Base-by-base conservation (phyloP, 2,113 vertebrate genomes). In the Micronycteris hirsuta region DNA sequence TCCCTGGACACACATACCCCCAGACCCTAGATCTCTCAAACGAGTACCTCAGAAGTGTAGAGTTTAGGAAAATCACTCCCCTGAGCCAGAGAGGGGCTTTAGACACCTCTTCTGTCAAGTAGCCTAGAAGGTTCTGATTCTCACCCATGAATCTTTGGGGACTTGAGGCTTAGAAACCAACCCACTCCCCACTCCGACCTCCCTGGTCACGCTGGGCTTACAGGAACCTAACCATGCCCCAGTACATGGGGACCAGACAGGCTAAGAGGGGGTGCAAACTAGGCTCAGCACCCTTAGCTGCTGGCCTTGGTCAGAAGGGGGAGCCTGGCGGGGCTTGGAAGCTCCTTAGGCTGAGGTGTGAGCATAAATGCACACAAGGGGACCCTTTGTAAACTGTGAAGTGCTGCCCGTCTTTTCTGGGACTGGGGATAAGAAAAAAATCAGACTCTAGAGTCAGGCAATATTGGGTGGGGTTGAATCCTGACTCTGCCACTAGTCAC, bases 1-100 rank as follows among this genome's bases (percentile, higher is more conserved):
- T 14, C 41, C 6, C 33, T 9, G 4, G 17, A 33, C 43, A 76
- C 28, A 47, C 0, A 12, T n/a, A 13, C 13, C 16, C 56, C 31
- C 26, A 74, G 73, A 45, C 43, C 56, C 33, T 33, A 4, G 58
- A 52, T 38, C 15, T 41, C 74, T 67, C 74, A 68, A 82, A 38
- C 10, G 43, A 71, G 56, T 10, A 17, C 19, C 0, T 0, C 4
- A 68, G 10, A 2, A 36, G 38, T 16, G 0, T 17, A 16, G 33
- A 49, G 33, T 28, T 36, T 10, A 49, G 3, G 38, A 86, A 85
- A 36, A 12, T 31, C 28, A 26, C 19, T 63, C 22, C 38, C 56
- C 19, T 24, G 47, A n/a, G n/a, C 31, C 6, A 47, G 49, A 41
- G 20, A 87, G 65, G 7, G 15, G 22, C 56, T 45, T 20, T 1